Conservation (phyloP, 2,113 vertebrate genomes). For the Leucosticte australis region DNA sequence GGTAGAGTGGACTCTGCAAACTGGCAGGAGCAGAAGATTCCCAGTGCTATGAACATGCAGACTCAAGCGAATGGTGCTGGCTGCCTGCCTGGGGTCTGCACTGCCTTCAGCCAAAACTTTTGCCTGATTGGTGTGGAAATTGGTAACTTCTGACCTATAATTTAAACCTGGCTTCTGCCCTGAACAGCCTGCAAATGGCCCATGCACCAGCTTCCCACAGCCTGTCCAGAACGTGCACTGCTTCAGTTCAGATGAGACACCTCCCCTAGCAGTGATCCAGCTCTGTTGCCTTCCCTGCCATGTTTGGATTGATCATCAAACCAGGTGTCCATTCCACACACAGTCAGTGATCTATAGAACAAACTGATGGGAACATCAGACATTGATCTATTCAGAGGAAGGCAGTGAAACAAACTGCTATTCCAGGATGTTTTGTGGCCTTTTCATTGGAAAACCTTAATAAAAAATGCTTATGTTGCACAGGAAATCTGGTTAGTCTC, state of each 20-base stretch:
- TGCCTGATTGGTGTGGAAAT: not conserved
- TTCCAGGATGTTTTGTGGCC: conserved; percentile 14
- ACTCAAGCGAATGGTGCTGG: not conserved
- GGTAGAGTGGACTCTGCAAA: not conserved
- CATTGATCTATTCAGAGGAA: not conserved
- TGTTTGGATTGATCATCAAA: not conserved
- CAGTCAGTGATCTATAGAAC: not conserved
- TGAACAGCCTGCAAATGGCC: not conserved
- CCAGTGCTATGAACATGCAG: not conserved
- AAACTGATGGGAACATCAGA: not conserved
- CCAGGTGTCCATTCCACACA: not conserved
- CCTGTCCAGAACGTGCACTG: fast-evolving
- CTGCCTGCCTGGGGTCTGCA: not conserved
- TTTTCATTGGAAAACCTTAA: not conserved
- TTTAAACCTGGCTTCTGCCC: not conserved
- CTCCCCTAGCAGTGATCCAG: not conserved
- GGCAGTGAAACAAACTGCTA: not conserved
- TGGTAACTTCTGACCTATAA: not conserved
- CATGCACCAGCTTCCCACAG: not conserved
- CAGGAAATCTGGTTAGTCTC: conserved; percentile 56
- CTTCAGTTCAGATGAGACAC: not conserved
- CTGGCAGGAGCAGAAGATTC: not conserved
- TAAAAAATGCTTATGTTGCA: not conserved
- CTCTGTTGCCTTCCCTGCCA: not conserved
- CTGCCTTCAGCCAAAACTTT: not conserved